Percentiles rank a stretch among this genome's conserved stretches.
These are phyloP conservation scores for Hemichromis elongatus DNA, from an alignment of 2,113 vertebrate species.

Conservation along the genomic window DNA sequence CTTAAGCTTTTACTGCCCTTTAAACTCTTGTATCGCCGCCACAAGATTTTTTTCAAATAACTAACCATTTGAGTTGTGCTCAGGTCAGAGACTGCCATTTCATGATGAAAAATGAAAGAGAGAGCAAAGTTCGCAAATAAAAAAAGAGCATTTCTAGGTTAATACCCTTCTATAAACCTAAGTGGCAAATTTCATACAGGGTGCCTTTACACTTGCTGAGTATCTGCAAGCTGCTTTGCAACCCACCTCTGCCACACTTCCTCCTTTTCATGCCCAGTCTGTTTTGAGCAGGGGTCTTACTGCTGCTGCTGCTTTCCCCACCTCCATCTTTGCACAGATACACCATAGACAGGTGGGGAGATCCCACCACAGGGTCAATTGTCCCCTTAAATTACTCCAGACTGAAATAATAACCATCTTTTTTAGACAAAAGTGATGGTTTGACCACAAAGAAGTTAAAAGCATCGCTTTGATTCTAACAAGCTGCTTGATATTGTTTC, in stretches of 20 bases:
- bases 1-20: neutral
- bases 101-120: neutral
- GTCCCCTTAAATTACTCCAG: neutral
- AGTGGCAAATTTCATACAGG: neutral
- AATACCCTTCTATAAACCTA: neutral
- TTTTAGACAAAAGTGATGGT: neutral
- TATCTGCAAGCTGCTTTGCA: neutral
- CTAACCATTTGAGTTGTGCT: neutral
- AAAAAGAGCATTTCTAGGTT: neutral
- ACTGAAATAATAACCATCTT: neutral
- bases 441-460: neutral
- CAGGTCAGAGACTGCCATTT: neutral
- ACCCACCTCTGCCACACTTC: neutral
- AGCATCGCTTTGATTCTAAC: neutral
- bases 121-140: neutral
- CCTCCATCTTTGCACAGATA: neutral
- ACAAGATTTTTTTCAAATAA: neutral
- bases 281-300: neutral
- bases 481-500: neutral
- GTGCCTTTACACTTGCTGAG: neutral
- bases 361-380: neutral
- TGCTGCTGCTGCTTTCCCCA: neutral
- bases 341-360: neutral
- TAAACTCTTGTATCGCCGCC: neutral
- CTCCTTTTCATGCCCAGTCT: neutral